phyloP scores from a whole-genome alignment of 2,888 invertebrate genomes.

The Orthosia cruda region DNA sequence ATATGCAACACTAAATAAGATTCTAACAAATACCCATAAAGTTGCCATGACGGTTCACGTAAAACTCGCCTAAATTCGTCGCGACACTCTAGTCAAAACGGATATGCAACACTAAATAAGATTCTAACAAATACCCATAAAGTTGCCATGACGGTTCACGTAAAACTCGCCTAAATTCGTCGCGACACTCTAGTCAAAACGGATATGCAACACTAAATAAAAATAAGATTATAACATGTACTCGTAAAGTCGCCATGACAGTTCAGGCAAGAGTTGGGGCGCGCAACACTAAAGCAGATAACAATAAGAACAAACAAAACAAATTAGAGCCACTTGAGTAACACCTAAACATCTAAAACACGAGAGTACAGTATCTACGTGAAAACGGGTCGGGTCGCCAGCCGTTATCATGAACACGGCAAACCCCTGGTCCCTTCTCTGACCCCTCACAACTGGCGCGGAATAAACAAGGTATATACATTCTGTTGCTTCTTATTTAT shows the following conservation, averaged over 20 bases:
- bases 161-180: background rate
- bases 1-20: too few relatives aligned
- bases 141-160: background rate
- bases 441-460: conserved; percentile 46
- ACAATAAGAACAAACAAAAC: conserved; percentile 13
- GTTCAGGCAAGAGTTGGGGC: background rate
- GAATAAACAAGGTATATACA: conserved; percentile 31
- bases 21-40: background rate
- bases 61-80: background rate
- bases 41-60: background rate
- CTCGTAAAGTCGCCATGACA: background rate
- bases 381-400: conserved; percentile 33
- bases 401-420: conserved; percentile 48
- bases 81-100: too few relatives aligned
- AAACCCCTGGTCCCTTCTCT: conserved; percentile 29
- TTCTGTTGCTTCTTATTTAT: conserved; percentile 44
- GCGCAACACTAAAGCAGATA: background rate
- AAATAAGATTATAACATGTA: background rate
- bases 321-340: background rate
- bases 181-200: too few relatives aligned
- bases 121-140: background rate
- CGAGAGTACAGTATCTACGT: background rate
- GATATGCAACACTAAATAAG: background rate
- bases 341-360: conserved; percentile 11
- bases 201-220: background rate